A percentile compares a stretch with the other conserved stretches of the same genome.
Conservation (phyloP, 1,140 invertebrate genomes). For the Nephila pilipes region DNA sequence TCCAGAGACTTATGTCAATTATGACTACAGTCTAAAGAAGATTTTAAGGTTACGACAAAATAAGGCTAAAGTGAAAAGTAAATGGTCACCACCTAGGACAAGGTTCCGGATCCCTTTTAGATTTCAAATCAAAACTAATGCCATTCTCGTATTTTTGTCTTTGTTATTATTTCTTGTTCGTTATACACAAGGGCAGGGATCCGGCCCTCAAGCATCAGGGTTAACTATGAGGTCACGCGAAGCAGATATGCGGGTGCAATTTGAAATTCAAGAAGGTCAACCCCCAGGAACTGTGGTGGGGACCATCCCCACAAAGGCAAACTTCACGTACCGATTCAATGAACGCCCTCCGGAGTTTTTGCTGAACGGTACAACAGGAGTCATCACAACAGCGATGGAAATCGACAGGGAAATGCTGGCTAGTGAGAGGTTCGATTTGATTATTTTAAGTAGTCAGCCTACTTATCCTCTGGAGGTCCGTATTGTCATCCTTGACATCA, state of each 20-base stretch:
- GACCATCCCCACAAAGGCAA: slow-evolving; percentile 90
- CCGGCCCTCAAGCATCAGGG: slow-evolving; percentile 52
- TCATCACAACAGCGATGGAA: slow-evolving; percentile 89
- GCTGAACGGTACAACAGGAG: slow-evolving; percentile 89
- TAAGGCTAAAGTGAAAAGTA: slow-evolving; percentile 62
- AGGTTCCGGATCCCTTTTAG: slow-evolving; percentile 38
- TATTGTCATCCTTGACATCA: slow-evolving; percentile 91
- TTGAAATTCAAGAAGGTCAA: slow-evolving; percentile 91
- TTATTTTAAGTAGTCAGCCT: slow-evolving; percentile 94
- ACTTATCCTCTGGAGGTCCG: slow-evolving; percentile 96
- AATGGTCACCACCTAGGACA: slow-evolving; percentile 42
- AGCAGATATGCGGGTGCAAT: slow-evolving; percentile 78
- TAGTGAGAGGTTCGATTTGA: slow-evolving; percentile 91
- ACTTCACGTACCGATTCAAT: slow-evolving; percentile 91
- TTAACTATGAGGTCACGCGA: slow-evolving; percentile 72
- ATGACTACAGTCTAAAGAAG: slow-evolving; percentile 25
- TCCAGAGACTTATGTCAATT: not conserved
- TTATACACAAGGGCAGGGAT: slow-evolving; percentile 42
- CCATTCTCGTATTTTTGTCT: slow-evolving; percentile 38
- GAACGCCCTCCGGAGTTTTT: slow-evolving; percentile 92
- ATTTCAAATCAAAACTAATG: slow-evolving; percentile 30
- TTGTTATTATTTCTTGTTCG: slow-evolving; percentile 69
- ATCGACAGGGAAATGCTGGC: slow-evolving; percentile 89
- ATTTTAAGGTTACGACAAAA: slow-evolving; percentile 6
- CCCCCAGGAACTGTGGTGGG: slow-evolving; percentile 91